Evolutionary conservation across 2,113 vertebrate species (phyloP).

Genomic region (Bagarius yarrelli): DNA sequence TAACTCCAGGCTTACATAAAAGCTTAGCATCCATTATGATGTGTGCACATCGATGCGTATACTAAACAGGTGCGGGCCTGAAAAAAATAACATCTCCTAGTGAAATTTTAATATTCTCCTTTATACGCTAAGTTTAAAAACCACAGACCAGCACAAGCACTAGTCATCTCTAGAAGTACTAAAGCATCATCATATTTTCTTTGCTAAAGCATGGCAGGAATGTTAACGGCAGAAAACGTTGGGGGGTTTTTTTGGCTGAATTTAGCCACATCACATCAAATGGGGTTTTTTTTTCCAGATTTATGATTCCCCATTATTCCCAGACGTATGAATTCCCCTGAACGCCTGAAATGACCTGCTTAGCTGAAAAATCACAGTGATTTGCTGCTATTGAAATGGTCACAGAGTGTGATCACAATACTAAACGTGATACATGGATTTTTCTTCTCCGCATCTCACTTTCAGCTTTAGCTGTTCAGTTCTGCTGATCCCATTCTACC

Average conservation of each 20-base stretch:
- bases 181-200: background rate
- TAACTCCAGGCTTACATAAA: background rate
- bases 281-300: no score
- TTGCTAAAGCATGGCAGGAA: background rate
- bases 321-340: background rate
- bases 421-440: background rate
- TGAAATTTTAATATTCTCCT: background rate
- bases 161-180: background rate
- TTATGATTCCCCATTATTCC: no score
- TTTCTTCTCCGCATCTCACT: slow-evolving; percentile 1
- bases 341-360: background rate
- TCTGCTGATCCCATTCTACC: no score
- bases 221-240: no score
- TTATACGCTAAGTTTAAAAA: background rate
- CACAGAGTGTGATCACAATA: background rate
- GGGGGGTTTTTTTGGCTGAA: background rate
- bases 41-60: background rate
- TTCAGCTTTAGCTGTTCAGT: background rate
- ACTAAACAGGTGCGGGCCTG: no score
- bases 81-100: background rate
- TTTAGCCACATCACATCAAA: background rate
- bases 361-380: background rate
- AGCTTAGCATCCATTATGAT: background rate
- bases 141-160: background rate
- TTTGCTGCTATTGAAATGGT: background rate